Base-by-base conservation (phyloP, 1,140 invertebrate species). In the Eriosoma lanigerum region DNA sequence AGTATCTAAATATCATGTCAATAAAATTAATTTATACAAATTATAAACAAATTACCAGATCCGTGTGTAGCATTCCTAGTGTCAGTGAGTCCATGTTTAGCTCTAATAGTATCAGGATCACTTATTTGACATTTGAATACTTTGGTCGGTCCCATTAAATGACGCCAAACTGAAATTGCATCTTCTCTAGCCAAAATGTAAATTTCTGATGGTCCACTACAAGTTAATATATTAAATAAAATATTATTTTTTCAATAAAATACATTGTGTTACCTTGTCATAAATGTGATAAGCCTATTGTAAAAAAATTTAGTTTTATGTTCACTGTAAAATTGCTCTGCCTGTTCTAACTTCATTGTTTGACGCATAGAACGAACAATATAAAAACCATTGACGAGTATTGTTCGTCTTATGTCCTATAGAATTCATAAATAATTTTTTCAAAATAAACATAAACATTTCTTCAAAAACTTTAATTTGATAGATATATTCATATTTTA, bases 61-160 rank as follows among this genome's bases (percentile, higher is more conserved):
- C 95, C 95, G 87, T 97, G 95, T 66, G 92, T 91, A 24, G 93
- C 94, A 88, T 98, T 98, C 85, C 95, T 91, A 0, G 96, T 97
- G 86, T 97, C 95, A 1, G 95, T 94, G 3, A 96, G 85, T 0
- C 96, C 96, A 89, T 91, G 96, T 83, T 89, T 87, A 3, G 93
- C 94, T 83, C 96, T 87, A 80, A 97, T 91, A 82, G 90, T 90
- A 75, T 92, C 84, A 3, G 95, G 95, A 64, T 91, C 88, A 83
- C 89, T 90, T 85, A 91, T 94, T 81, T 95, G 91, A 21, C 93
- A 91, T 84, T 91, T 91, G 84, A 89, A 93, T 0, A 92, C 92
- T 88, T 95, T 96, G 0, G 95, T 97, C 1, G 95, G 95, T 0
- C 96, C 96, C 88, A 97, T 91, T 29, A 97, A 84, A 80, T 87